Base-by-base conservation (phyloP, 2,888 invertebrate genomes). In the Epinotia demarniana region DNA sequence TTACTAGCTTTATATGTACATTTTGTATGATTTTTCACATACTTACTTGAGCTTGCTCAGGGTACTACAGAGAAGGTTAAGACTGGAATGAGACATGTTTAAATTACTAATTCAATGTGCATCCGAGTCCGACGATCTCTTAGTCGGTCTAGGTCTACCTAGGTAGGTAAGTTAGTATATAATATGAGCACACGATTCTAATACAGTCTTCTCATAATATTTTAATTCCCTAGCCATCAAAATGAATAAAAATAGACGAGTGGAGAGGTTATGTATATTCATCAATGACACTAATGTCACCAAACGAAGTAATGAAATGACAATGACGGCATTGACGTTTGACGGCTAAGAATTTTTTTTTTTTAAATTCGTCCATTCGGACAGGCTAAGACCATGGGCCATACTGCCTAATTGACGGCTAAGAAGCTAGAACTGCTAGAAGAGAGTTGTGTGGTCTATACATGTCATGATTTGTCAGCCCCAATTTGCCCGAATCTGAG, bases 21-120 rank as follows among this genome's bases (percentile, higher is more conserved):
- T 1, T 43, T 19, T 18, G 43, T 11, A 18, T 18, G n/a, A 2
- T 43, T 53, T 4, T 4, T 33, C 53, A 57, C 61, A 4, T 71
- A 78, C 80, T 82, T 84, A 92, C 92, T 90, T 90, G 78, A 92
- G 81, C 81, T 83, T 89, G 77, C 78, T 85, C 4, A 92, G 77
- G 64, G 82, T 83, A 61, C 80, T 84, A 79, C 88, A 89, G 63
- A 92, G 78, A 70, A 89, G 71, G 78, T 87, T 89, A 62, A 92
- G 67, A 79, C 86, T 90, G 61, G 80, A 83, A 33, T 85, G 84
- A 76, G 88, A 81, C 92, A 91, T 90, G 12, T 60, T 58, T 43
- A 16, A 43, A 18, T 13, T 27, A 57, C 57, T n/a, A 68, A 27
- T 3, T 67, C 27, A 64, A 64, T 49, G 23, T 68, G 43, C 3